Conservation (phyloP, 2,888 invertebrate species). For the Apotomis capreana region DNA sequence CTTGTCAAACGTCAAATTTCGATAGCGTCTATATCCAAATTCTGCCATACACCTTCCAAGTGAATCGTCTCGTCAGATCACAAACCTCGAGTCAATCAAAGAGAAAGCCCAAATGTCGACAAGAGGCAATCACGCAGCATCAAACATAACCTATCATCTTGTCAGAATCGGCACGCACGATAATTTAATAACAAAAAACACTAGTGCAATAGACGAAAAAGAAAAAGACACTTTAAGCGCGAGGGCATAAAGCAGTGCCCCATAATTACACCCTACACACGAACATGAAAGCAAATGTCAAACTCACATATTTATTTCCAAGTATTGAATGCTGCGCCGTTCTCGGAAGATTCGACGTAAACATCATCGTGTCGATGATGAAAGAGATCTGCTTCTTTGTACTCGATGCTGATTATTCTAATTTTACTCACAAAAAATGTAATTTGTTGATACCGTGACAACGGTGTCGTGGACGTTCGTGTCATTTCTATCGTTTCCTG, state of each 20-base stretch:
- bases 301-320: conserved; percentile 84
- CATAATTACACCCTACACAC: conserved; percentile 80
- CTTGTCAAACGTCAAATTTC: neutral
- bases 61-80: conserved; percentile 23
- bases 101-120: conserved; percentile 80
- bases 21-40: neutral
- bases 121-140: conserved; percentile 81
- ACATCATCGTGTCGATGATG: conserved; percentile 83
- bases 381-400: conserved; percentile 82
- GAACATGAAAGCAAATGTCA: conserved; percentile 84
- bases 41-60: conserved; percentile 37
- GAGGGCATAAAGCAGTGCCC: conserved; percentile 59
- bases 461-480: conserved; percentile 48
- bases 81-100: conserved; percentile 73
- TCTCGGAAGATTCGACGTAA: conserved; percentile 79
- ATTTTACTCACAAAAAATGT: conserved; percentile 72
- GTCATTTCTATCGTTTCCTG: conserved; percentile 31
- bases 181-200: conserved; percentile 82
- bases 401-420: conserved; percentile 80
- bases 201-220: conserved; percentile 64
- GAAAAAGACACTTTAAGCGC: conserved; percentile 67
- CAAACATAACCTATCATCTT: conserved; percentile 82
- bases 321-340: conserved; percentile 80
- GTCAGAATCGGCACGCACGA: conserved; percentile 82
- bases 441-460: conserved; percentile 76